Base-by-base conservation (phyloP, 64 coral and sea anemone species). In the Pocillopora damicornis region DNA sequence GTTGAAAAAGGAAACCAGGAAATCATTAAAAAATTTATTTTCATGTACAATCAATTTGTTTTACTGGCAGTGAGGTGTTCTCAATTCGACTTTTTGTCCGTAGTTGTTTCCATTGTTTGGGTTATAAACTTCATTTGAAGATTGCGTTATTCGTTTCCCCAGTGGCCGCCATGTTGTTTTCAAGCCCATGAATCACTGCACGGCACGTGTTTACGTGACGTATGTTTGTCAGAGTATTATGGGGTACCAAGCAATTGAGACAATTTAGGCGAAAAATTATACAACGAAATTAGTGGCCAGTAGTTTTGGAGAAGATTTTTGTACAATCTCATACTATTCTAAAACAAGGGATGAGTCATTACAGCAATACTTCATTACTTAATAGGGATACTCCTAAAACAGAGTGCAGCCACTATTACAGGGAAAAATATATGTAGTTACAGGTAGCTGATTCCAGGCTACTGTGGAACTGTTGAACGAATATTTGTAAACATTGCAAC, bases 91-190 rank as follows among this genome's bases (percentile, higher is more conserved):
- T 13, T 14, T 1, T 26, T 35, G 61, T 17, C 61, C 15, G 67
- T 38, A 67, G 37, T 35, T 83, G 17, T 45, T 66, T 18, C 12
- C 26, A 16, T 71, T 72, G 81, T 85, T 85, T 57, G 22, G 68
- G 45, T 51, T 73, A 20, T 11, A 81, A 83, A 83, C 17, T 36
- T 22, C 36, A 73, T 75, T 36, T 38, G 20, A 23, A 45, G 59
- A 35, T 63, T 35, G 51, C 59, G 38, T 88, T 88, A 35, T 66
- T 62, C 65, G 36, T 64, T 76, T 77, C 58, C 20, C 7, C 15
- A 12, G 0, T 26, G 36, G 8, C 38, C 63, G 81, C 81, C 81
- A 85, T 85, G 67, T 72, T 85, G 63, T 83, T 85, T 85, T 83
- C 22, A 73, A 72, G 37, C 63, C 81, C 81, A 58, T 69, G 81